Conservation (phyloP, 2,797 vertebrate genomes). For the Artibeus lituratus region DNA sequence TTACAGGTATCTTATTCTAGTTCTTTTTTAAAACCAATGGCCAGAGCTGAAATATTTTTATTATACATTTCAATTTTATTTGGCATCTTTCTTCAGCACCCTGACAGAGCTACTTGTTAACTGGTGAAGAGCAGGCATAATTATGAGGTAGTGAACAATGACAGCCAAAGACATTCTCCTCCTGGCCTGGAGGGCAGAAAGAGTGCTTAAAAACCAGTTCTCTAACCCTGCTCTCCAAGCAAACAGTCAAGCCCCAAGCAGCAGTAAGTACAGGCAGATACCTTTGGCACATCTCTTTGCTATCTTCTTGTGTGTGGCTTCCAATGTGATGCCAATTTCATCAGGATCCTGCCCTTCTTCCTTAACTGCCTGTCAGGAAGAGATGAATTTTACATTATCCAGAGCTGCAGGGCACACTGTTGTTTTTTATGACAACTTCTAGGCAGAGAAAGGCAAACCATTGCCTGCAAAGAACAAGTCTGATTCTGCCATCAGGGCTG, state of each 20-base stretch:
- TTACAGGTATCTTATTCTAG: not conserved
- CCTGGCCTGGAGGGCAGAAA: not conserved
- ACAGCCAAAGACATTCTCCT: not conserved
- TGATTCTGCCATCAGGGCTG: not conserved
- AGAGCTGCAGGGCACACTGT: not conserved
- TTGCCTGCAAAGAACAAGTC: not conserved
- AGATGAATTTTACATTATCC: not conserved
- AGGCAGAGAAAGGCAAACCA: not conserved
- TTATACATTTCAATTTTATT: not conserved
- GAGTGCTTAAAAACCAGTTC: not conserved
- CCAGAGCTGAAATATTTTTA: not conserved
- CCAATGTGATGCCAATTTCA: conserved; percentile 86
- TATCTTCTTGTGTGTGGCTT: conserved; percentile 85
- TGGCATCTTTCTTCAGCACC: not conserved
- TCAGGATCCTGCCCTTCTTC: conserved; percentile 96
- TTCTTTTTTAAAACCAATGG: not conserved
- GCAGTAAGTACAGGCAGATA: conserved; percentile 61
- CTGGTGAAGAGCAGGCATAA: not conserved
- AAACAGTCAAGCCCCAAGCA: not conserved
- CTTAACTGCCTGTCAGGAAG: conserved; percentile 89
- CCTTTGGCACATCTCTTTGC: conserved; percentile 90
- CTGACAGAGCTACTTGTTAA: not conserved
- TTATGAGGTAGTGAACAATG: not conserved
- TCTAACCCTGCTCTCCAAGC: not conserved
- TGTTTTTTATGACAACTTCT: not conserved